Conservation (phyloP, 2,113 vertebrate genomes). For the Stomatorhinus ivindoensis region DNA sequence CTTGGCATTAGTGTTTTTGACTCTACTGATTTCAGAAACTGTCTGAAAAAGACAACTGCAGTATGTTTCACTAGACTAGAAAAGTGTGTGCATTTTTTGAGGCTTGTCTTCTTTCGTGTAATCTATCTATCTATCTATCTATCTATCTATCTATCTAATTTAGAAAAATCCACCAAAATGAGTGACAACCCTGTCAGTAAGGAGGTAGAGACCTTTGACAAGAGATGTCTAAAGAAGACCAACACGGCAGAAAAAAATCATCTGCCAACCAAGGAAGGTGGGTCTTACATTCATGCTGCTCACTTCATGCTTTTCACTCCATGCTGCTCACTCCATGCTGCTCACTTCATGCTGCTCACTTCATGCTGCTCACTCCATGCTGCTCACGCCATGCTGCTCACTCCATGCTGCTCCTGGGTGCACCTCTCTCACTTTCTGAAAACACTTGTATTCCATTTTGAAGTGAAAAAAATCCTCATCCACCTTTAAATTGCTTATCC, state of each 20-base stretch:
- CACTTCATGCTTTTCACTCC: too few relatives aligned
- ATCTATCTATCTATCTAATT: background rate
- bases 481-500: background rate
- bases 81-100: background rate
- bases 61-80: background rate
- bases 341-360: too few relatives aligned
- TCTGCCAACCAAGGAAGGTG: conserved; percentile 69
- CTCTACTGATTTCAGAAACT: background rate
- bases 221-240: conserved; percentile 65
- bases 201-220: conserved; percentile 64
- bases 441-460: background rate
- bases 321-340: too few relatives aligned
- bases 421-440: background rate
- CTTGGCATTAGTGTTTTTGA: background rate
- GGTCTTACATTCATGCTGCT: conserved; percentile 28
- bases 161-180: conserved; percentile 46
- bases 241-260: conserved; percentile 62
- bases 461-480: background rate
- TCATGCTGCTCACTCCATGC: too few relatives aligned
- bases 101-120: background rate
- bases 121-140: background rate
- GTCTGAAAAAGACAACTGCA: background rate
- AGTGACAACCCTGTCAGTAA: conserved; percentile 36
- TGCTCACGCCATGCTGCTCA: background rate
- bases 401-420: too few relatives aligned